These are phyloP conservation scores for Sphecodes monilicornis DNA, from an alignment of 2,888 invertebrate genomes.

Conservation along the genomic window DNA sequence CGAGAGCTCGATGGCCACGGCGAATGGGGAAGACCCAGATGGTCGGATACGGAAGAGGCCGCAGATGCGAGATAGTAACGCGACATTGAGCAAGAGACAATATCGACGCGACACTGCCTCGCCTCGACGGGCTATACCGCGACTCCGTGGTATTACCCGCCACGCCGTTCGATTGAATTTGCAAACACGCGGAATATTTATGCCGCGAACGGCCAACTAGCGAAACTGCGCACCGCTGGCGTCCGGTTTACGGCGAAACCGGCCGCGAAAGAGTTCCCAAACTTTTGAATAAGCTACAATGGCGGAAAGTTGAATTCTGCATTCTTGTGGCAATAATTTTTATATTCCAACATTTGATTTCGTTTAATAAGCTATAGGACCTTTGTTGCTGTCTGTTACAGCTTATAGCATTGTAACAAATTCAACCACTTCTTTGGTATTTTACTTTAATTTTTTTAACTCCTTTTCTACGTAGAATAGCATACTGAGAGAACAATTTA, in stretches of 20 bases:
- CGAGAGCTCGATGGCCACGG: slow-evolving; percentile 39
- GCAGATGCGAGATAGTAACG: slow-evolving; percentile 57
- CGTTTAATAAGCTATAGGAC: background rate
- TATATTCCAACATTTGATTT: background rate
- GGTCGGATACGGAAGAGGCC: slow-evolving; percentile 45
- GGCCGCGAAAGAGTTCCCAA: no score
- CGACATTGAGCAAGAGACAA: slow-evolving; percentile 64
- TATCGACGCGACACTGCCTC: slow-evolving; percentile 51
- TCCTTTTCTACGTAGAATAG: no score
- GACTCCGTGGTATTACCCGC: slow-evolving; percentile 74
- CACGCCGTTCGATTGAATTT: slow-evolving; percentile 78
- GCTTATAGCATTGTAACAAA: background rate
- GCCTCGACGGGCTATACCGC: slow-evolving; percentile 35
- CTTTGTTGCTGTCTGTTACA: background rate
- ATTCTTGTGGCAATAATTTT: background rate
- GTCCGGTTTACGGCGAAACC: background rate
- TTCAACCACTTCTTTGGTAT: no score
- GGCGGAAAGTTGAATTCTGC: background rate
- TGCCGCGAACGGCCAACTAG: slow-evolving; percentile 39
- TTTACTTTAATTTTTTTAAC: no score
- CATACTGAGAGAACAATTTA: no score
- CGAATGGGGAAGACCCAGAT: slow-evolving; percentile 55
- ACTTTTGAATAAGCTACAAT: background rate
- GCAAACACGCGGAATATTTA: slow-evolving; percentile 73
- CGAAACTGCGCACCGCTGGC: background rate